Conservation (phyloP, 1,140 invertebrate species). For the Saccostrea cuccullata region DNA sequence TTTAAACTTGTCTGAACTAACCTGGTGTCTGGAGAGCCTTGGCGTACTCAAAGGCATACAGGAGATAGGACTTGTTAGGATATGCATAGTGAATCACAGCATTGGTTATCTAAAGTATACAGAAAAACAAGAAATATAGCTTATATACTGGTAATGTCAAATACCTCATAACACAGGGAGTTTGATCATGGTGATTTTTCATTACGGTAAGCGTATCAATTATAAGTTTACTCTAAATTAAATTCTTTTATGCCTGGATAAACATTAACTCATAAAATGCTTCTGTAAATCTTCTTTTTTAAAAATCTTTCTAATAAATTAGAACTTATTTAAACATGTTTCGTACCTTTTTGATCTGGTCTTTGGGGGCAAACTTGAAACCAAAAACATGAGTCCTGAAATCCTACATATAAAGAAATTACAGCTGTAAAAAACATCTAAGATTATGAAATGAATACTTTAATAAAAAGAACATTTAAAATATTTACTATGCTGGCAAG, state of each 20-base stretch:
- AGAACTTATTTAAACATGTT: not conserved
- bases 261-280: too few relatives aligned
- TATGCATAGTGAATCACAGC: constrained; percentile 92
- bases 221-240: too few relatives aligned
- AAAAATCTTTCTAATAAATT: not conserved
- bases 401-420: constrained; percentile 81
- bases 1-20: not conserved
- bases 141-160: not conserved
- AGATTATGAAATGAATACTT: not conserved
- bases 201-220: too few relatives aligned
- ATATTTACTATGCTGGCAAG: not conserved
- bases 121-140: not conserved
- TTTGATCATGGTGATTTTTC: not conserved
- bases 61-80: constrained; percentile 88
- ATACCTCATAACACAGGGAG: not conserved
- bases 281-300: too few relatives aligned
- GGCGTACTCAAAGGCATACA: constrained; percentile 92
- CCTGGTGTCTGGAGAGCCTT: constrained; percentile 46
- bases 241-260: too few relatives aligned
- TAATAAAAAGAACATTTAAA: not conserved
- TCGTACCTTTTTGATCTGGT: constrained; percentile 86
- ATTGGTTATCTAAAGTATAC: constrained; percentile 80
- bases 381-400: constrained; percentile 92
- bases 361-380: constrained; percentile 90
- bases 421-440: not conserved